Conservation (phyloP, 2,113 vertebrate genomes). For the Mola mola region DNA sequence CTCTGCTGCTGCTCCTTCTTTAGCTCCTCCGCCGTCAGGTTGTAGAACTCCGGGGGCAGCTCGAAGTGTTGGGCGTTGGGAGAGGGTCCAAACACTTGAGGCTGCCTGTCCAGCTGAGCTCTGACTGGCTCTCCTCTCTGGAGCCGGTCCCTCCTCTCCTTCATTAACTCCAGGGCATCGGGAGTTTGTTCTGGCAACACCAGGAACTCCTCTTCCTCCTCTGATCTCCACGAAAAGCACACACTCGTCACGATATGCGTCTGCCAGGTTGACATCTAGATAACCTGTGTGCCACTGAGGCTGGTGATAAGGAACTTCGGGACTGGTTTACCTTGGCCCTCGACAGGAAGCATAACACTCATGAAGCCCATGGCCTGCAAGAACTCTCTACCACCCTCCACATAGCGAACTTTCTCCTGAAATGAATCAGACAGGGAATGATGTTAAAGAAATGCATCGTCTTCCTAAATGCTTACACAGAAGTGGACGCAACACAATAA, state of each 20-base stretch:
- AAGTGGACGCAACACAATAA: background rate
- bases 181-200: slow-evolving; percentile 82
- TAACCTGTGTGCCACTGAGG: background rate
- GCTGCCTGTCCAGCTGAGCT: slow-evolving; percentile 87
- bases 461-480: background rate
- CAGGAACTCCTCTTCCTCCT: slow-evolving; percentile 87
- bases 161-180: slow-evolving; percentile 81
- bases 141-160: slow-evolving; percentile 82
- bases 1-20: slow-evolving; percentile 86
- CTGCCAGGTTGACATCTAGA: background rate
- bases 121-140: slow-evolving; percentile 85
- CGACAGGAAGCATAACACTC: slow-evolving; percentile 78
- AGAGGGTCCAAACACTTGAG: slow-evolving; percentile 82
- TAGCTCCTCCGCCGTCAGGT: slow-evolving; percentile 87
- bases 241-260: background rate
- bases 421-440: background rate
- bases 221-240: slow-evolving; percentile 66
- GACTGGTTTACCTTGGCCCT: slow-evolving; percentile 84
- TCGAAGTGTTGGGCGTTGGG: slow-evolving; percentile 86
- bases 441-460: background rate
- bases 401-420: slow-evolving; percentile 88
- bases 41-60: slow-evolving; percentile 92
- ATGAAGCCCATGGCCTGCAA: slow-evolving; percentile 90
- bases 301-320: background rate
- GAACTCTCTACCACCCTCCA: slow-evolving; percentile 89